phyloP scores from a whole-genome alignment of 2,113 vertebrate genomes.

The Bos javanicus region DNA sequence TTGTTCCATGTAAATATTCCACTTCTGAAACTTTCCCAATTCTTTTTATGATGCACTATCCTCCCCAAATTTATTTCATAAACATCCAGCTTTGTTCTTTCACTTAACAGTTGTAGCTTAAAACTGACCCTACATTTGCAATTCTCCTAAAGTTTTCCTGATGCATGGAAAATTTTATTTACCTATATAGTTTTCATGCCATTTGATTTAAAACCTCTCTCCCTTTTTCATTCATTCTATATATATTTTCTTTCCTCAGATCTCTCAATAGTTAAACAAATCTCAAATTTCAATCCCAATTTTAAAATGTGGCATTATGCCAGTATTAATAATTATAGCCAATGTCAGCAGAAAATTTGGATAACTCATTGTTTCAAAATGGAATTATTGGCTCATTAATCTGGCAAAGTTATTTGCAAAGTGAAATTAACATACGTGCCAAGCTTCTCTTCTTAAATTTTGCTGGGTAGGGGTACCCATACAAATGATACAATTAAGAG shows the following conservation, averaged over 20 bases:
- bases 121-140: not conserved
- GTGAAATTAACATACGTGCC: not conserved
- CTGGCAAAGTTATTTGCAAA: slow-evolving; percentile 3
- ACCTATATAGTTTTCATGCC: not conserved
- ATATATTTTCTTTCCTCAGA: not conserved
- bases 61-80: not conserved
- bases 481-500: not conserved
- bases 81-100: not conserved
- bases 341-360: slow-evolving; percentile 17
- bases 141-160: not conserved
- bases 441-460: not conserved
- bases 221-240: not conserved
- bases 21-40: not conserved
- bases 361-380: slow-evolving; percentile 41
- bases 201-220: not conserved
- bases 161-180: not conserved
- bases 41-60: not conserved
- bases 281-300: not conserved
- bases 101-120: not conserved
- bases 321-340: not conserved
- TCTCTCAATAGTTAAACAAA: not conserved
- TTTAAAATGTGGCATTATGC: not conserved
- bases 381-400: slow-evolving; percentile 39
- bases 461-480: not conserved
- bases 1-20: not conserved